Conservation (phyloP, 2,888 invertebrate genomes). For the Ischnura elegans region DNA sequence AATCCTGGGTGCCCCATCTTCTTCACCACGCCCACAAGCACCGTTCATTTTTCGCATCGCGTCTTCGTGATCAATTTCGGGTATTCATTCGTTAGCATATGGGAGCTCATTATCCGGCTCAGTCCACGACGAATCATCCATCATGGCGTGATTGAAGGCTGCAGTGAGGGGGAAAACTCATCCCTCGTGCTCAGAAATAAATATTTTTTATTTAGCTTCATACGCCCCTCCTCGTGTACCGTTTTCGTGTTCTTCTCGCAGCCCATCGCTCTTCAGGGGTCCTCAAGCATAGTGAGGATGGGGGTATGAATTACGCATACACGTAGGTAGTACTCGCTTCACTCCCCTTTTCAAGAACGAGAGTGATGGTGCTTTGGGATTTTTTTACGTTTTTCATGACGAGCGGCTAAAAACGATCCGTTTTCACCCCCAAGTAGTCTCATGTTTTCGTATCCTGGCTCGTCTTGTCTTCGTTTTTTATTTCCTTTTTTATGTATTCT, state of each 20-base stretch:
- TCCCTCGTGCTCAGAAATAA: background rate
- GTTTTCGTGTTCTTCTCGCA: background rate
- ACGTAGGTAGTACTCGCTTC: background rate
- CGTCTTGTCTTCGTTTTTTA: too few relatives aligned
- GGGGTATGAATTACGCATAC: background rate
- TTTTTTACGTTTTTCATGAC: background rate
- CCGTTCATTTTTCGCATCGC: background rate
- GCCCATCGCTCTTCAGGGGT: background rate
- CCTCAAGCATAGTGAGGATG: background rate
- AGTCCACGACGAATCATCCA: slow-evolving; percentile 10
- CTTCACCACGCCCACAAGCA: background rate
- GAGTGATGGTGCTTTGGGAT: background rate
- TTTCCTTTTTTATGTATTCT: background rate
- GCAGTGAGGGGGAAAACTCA: background rate
- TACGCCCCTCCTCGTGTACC: slow-evolving; percentile 1
- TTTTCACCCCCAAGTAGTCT: background rate
- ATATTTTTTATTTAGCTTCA: too few relatives aligned
- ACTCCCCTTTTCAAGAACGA: background rate
- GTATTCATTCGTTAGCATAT: slow-evolving; percentile 1
- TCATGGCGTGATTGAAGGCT: slow-evolving; percentile 21
- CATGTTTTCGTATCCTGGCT: background rate
- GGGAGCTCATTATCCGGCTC: background rate
- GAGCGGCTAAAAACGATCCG: background rate
- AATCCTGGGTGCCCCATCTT: too few relatives aligned
- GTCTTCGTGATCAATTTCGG: slow-evolving; percentile 54